Evolutionary conservation across 2,888 invertebrate genomes (phyloP).

Genomic region (Heliconius hortense): DNA sequence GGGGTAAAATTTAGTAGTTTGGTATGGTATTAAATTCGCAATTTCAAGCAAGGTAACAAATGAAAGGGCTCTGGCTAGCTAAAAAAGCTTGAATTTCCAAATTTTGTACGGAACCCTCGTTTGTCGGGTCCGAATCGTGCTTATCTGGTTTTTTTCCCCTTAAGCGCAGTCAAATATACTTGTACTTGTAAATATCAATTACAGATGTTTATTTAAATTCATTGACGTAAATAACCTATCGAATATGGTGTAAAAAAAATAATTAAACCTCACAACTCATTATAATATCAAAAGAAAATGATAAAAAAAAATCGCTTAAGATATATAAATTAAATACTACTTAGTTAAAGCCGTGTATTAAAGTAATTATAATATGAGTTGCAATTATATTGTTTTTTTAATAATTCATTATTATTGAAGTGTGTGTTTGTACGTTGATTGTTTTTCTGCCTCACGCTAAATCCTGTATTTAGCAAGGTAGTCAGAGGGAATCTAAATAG

Average conservation of each 20-base stretch:
- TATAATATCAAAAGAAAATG: not conserved
- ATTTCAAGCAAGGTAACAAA: too few species aligned
- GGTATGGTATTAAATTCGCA: too few species aligned
- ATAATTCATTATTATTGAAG: not conserved
- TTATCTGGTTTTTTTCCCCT: too few species aligned
- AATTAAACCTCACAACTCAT: not conserved
- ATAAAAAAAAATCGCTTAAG: conserved; percentile 11
- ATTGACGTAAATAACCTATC: not conserved
- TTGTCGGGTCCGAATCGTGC: too few species aligned
- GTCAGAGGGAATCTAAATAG: too few species aligned
- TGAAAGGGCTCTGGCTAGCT: too few species aligned
- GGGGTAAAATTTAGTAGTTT: too few species aligned
- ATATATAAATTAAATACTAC: not conserved
- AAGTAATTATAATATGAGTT: conserved; percentile 11
- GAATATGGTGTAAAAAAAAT: not conserved
- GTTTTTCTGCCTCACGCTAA: too few species aligned
- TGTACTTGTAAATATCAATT: not conserved
- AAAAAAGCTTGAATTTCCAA: too few species aligned
- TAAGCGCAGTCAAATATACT: too few species aligned
- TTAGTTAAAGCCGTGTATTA: not conserved
- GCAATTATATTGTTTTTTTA: not conserved
- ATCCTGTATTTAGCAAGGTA: too few species aligned
- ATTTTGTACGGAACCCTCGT: too few species aligned
- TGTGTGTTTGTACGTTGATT: not conserved
- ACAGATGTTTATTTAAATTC: not conserved